Evolutionary conservation across 2,888 invertebrate species (phyloP), one percentile per base, ranked within the genome.

Genomic region (Meta bourneti): DNA sequence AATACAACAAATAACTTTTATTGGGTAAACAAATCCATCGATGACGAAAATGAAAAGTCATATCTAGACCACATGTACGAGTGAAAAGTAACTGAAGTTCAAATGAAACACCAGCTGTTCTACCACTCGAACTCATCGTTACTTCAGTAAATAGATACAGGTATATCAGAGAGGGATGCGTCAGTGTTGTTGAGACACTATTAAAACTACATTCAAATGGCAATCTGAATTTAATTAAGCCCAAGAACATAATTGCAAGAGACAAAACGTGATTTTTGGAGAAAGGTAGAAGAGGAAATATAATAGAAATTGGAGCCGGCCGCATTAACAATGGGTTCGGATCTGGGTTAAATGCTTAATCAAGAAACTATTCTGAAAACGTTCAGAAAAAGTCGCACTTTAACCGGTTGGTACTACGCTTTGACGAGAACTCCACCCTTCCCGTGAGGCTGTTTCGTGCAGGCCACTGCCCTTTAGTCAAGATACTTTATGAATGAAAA

Each of bases 401-500:
- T 48, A 81, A 89, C 89, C 89, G 89, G 89, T 89, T 82, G 20
- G 61, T 13, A 49, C 11, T 87, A 87, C 80, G 19, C 20, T 61
- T 16, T 7, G 54, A 20, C 20, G 77, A n/a, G 75, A 19, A 34
- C 81, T 89, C 89, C 89, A 75, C 89, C 89, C 89, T 89, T 81
- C 89, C 89, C 74, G 72, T 74, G 72, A 89, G 89, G 89, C 61
- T 48, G 9, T 13, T 75, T 13, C 54, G 48, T 71, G 13, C 81
- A 75, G 88, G 89, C 75, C 89, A 89, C 69, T 89, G 89, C 74
- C 89, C 89, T 77, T 86, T 74, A 48, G 89, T 61, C 48, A 11
- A 19, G 51, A 74, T 48, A 82, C 20, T 72, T 34, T 51, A 74
- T 80, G 80, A 87, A 87, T 80, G 80, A 87, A 80, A 51, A 80